Evolutionary conservation across 2,888 invertebrate genomes (phyloP).

Genomic region (Cheilosia vernalis): DNA sequence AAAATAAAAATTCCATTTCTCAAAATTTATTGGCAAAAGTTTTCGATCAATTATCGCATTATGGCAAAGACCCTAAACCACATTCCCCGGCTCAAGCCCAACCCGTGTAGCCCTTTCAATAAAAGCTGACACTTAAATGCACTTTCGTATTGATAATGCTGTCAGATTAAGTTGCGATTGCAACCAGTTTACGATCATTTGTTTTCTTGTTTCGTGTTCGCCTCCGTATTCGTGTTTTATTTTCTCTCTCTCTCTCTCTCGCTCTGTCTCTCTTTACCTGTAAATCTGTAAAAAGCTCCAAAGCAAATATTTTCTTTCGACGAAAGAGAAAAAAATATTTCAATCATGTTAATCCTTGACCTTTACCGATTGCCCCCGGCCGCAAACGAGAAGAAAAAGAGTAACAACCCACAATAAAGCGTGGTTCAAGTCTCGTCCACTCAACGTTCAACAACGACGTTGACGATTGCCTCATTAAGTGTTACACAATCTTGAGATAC

Average conservation of each 20-base stretch:
- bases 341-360: conserved; percentile 73
- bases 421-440: conserved; percentile 60
- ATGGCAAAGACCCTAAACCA: conserved; percentile 43
- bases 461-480: conserved; percentile 69
- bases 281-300: conserved; percentile 29
- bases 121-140: conserved; percentile 69
- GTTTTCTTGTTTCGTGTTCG: conserved; percentile 21
- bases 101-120: conserved; percentile 50
- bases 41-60: conserved; percentile 48
- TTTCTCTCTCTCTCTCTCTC: not conserved
- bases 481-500: conserved; percentile 70
- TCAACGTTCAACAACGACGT: conserved; percentile 36
- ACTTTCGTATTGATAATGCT: conserved; percentile 67
- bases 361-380: conserved; percentile 73
- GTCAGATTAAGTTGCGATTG: conserved; percentile 68
- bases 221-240: conserved; percentile 16
- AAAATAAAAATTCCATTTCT: conserved; percentile 1
- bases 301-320: conserved; percentile 39
- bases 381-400: conserved; percentile 20
- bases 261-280: no score
- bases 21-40: conserved; percentile 12
- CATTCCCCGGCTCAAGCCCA: conserved; percentile 14
- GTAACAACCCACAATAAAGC: conserved; percentile 56
- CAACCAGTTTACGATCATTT: conserved; percentile 68
- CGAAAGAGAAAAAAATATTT: conserved; percentile 26